Conservation (phyloP, 2,797 vertebrate species). For the Sphaeramia orbicularis region DNA sequence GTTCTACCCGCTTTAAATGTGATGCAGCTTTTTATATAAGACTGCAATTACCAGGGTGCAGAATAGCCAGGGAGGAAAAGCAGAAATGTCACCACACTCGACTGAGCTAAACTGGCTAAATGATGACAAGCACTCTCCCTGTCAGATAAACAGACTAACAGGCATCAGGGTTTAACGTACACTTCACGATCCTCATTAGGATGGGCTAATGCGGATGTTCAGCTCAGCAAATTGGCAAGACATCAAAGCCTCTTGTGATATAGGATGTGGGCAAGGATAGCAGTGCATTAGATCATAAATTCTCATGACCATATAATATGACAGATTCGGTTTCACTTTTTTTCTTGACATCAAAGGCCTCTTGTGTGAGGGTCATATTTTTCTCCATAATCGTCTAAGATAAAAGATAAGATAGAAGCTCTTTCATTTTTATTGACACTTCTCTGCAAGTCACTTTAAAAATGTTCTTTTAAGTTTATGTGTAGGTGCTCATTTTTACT, state of each 20-base stretch:
- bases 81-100: constrained; percentile 73
- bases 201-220: constrained; percentile 51
- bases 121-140: constrained; percentile 64
- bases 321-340: constrained; percentile 11
- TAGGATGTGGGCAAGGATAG: constrained; percentile 27
- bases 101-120: constrained; percentile 72
- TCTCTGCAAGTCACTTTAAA: constrained; percentile 17
- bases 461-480: constrained; percentile 22
- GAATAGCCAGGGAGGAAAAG: constrained; percentile 59
- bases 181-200: constrained; percentile 63
- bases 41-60: constrained; percentile 61
- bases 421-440: constrained; percentile 40
- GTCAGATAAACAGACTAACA: constrained; percentile 70
- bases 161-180: constrained; percentile 53
- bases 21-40: constrained; percentile 49
- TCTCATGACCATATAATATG: constrained; percentile 41
- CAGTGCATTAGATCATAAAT: constrained; percentile 44
- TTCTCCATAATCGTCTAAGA: constrained; percentile 45
- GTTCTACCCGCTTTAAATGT: constrained; percentile 45
- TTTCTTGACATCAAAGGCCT: constrained; percentile 45
- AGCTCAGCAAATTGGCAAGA: constrained; percentile 57
- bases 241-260: constrained; percentile 63
- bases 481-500: constrained; percentile 15
- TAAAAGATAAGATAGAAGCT: constrained; percentile 44
- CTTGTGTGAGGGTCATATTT: constrained; percentile 43